Evolutionary conservation across 2,113 vertebrate genomes (phyloP).

Genomic region (Oncorhynchus tshawytscha): DNA sequence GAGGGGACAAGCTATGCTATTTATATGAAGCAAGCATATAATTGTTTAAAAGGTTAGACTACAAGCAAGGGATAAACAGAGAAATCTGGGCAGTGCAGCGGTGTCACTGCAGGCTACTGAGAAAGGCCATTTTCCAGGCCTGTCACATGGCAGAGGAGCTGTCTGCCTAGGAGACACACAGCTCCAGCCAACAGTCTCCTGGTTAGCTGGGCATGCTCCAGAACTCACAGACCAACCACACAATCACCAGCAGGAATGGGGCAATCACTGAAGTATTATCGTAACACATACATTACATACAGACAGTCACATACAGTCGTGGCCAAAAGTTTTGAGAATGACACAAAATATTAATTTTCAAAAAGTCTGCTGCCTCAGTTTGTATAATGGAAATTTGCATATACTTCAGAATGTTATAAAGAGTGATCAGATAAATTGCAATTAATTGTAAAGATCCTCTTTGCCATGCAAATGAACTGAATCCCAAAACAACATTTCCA

Average conservation of each 20-base stretch:
- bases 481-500: no score
- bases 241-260: constrained; percentile 29
- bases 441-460: no score
- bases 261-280: constrained; percentile 1
- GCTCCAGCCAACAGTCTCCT: neutral
- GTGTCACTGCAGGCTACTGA: constrained; percentile 17
- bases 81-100: constrained; percentile 14
- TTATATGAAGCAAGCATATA: constrained; percentile 56
- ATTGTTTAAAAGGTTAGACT: constrained; percentile 66
- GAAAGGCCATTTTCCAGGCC: constrained; percentile 4
- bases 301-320: no score
- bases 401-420: no score
- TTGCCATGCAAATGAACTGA: no score
- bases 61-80: constrained; percentile 47
- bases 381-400: no score
- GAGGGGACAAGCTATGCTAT: constrained; percentile 55
- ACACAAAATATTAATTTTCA: no score
- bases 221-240: constrained; percentile 27
- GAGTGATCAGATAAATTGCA: no score
- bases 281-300: neutral
- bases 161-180: neutral
- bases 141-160: constrained; percentile 1
- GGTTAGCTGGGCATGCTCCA: neutral
- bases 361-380: no score
- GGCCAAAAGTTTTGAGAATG: no score